Evolutionary conservation across 2,113 vertebrate genomes (phyloP).

Genomic region (Ceyx margarethae): DNA sequence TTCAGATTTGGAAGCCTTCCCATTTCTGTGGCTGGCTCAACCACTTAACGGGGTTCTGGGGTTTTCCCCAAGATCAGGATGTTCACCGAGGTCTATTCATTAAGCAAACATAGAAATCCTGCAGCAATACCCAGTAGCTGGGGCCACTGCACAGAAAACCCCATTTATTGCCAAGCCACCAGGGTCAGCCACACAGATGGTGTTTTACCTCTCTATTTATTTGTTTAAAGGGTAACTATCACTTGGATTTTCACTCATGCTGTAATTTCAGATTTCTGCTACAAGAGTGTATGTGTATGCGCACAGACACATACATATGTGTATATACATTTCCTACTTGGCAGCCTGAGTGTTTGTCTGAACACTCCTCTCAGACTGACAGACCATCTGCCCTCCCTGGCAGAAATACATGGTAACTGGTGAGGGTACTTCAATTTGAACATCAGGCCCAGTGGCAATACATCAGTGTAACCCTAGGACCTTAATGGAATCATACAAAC

Average conservation of each 20-base stretch:
- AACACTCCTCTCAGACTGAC: neutral
- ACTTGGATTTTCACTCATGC: neutral
- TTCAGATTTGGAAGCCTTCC: neutral
- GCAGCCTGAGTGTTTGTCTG: neutral
- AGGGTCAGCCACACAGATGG: neutral
- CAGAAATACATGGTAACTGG: neutral
- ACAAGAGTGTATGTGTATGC: neutral
- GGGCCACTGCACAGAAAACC: conserved; percentile 5
- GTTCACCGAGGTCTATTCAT: neutral
- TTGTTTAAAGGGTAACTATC: neutral
- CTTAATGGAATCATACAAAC: too few relatives aligned
- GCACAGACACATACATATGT: too few relatives aligned
- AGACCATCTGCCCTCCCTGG: neutral
- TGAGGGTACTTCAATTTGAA: neutral
- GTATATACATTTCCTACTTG: neutral
- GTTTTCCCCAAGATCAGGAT: neutral
- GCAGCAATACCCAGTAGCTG: neutral
- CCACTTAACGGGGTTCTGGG: neutral
- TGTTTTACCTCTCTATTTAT: conserved; percentile 9
- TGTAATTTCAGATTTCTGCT: neutral
- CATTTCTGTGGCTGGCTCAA: neutral
- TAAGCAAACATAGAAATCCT: neutral
- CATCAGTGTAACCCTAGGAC: neutral
- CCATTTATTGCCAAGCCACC: conserved; percentile 20
- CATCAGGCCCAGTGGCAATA: neutral